Evolutionary conservation across 2,113 vertebrate genomes (phyloP), one percentile per base, ranked within the genome.

Genomic region (Melanocharis versteri): DNA sequence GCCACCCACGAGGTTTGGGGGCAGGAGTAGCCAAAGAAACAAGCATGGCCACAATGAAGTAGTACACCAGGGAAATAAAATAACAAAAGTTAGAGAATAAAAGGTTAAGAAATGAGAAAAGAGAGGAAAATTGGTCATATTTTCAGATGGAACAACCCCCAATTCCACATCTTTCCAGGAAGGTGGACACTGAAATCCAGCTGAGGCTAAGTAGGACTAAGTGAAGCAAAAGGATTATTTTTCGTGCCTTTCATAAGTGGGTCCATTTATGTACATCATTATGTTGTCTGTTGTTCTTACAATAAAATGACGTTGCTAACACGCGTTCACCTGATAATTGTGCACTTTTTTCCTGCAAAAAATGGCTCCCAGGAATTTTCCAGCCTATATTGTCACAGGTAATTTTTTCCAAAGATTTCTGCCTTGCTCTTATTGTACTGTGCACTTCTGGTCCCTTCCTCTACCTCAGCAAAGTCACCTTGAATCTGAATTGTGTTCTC

Each of bases 41-140:
- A 50, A 39, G 6, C 1, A 0, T 15, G 33, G 17, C 15, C 35
- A 14, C 1, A 7, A 31, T 11, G 45, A 65, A 51, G 9, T 4
- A 37, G 22, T 3, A 50, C 20, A 66, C 3, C 10, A 9, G 10
- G 16, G 13, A 3, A 13, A 31, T 33, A 50, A 69, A 57, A 18
- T 2, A 10, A 26, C 5, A 27, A 28, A 65, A 48, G 15, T 11
- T 47, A 44, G 33, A 68, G 24, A 87, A 37, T 2, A 19, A 85
- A 53, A 71, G 10, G 6, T 40, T 54, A 33, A 60, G n/a, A 81
- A 64, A 56, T 11, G 13, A 33, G 30, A 44, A 80, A 58, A 6
- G 18, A 60, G 21, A 89, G 4, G 9, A 60, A 70, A 84, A 40
- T 4, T 28, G 4, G 4, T 18, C 66, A 7, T 3, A 6, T 17